Conservation (phyloP, 2,888 invertebrate species). For the Drosophila stalkeri region DNA sequence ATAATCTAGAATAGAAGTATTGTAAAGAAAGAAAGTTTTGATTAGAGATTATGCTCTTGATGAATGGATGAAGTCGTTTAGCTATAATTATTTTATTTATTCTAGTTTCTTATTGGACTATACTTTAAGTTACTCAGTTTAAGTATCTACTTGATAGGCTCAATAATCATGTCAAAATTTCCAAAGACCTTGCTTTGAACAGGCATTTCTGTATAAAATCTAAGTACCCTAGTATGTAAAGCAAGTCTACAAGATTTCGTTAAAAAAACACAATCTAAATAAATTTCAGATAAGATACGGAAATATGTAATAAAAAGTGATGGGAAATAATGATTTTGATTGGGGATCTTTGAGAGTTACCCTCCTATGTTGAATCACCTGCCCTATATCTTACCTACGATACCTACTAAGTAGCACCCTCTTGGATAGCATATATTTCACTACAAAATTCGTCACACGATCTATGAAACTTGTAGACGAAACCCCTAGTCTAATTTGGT, state of each 20-base stretch:
- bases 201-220: not conserved
- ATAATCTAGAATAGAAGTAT: not conserved
- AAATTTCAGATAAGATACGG: constrained; percentile 5
- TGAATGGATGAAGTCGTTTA: not conserved
- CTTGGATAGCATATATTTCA: not conserved
- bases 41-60: no score
- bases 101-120: not conserved
- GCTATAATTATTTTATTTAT: not conserved
- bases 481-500: constrained; percentile 47
- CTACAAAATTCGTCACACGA: constrained; percentile 44
- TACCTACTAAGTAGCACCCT: not conserved
- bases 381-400: not conserved
- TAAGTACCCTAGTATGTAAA: not conserved
- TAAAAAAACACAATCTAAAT: not conserved
- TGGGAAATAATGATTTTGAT: not conserved
- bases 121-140: not conserved
- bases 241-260: not conserved
- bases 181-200: not conserved
- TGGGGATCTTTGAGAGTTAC: not conserved
- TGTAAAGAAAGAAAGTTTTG: not conserved
- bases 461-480: constrained; percentile 31
- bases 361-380: constrained; percentile 11
- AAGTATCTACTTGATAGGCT: no score
- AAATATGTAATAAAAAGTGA: constrained; percentile 1
- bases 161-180: not conserved